Base-by-base conservation (phyloP, 2,797 vertebrate genomes). In the Etheostoma perlongum region DNA sequence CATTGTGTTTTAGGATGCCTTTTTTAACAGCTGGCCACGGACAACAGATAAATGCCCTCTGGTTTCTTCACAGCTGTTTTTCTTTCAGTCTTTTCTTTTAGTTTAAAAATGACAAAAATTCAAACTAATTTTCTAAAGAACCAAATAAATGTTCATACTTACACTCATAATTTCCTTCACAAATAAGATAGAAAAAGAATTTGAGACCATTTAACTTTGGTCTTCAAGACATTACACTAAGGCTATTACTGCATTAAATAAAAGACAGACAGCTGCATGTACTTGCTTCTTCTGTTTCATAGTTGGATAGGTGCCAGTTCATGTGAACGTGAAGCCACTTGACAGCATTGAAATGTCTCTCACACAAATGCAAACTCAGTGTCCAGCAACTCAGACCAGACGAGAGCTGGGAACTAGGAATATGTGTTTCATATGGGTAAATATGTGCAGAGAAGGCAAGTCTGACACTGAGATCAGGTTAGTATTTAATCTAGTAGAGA, bases 401-500 rank as follows among this genome's bases (percentile, higher is more conserved):
- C 30, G 36, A 12, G 36, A 40, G 36, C 63, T 44, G 30, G 18
- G 67, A 57, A 44, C 59, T 44, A 52, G 57, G 68, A 27, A 73
- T 60, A 74, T 77, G 44, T 21, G 67, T 78, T 48, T 48, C 25
- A 23, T 57, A 9, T 6, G 51, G 51, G 64, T 82, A 75, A 78
- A 80, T 75, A 73, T 76, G 65, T 75, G 57, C 33, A 33, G 47
- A 79, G 42, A 49, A 25, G 21, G 57, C 8, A 49, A 54, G 59
- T 46, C 51, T 75, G 58, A 72, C 73, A 62, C 1, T 13, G 74
- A 74, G 75, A 73, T 81, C 75, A 47, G 67, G 69, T 67, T 77
- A 4, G 60, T 55, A 42, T 57, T 70, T 47, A 44, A 55, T 49
- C 72, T 53, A 62, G 57, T 21, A 23, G 46, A 33, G 21, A 59